Conservation (phyloP, 2,888 invertebrate species). For the Pyrrhosoma nymphula region DNA sequence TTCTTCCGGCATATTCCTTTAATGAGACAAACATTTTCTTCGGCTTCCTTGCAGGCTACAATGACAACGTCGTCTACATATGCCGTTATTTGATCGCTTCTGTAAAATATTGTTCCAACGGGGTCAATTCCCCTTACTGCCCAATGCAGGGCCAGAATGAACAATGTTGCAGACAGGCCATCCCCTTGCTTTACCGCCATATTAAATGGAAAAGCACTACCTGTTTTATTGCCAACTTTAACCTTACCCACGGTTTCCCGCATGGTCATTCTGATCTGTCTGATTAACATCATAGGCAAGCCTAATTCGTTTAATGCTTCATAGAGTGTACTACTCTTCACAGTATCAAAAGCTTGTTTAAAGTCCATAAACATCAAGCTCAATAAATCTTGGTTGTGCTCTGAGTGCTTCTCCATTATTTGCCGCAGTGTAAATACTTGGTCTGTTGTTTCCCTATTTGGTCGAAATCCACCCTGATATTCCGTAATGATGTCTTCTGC, state of each 20-base stretch:
- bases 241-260: background rate
- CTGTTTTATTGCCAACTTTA: background rate
- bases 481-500: background rate
- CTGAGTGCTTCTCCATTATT: background rate
- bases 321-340: constrained; percentile 12
- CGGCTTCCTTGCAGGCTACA: too few relatives aligned
- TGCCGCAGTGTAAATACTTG: background rate
- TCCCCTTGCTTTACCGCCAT: too few relatives aligned
- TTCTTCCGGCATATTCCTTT: too few relatives aligned
- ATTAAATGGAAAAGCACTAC: too few relatives aligned
- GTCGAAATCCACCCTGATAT: background rate
- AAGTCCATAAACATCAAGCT: background rate
- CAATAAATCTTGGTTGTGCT: background rate
- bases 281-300: background rate
- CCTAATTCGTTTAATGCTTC: background rate
- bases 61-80: too few relatives aligned
- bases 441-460: background rate
- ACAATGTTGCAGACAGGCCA: too few relatives aligned
- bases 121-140: too few relatives aligned
- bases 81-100: too few relatives aligned
- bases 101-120: too few relatives aligned
- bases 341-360: background rate
- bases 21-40: too few relatives aligned
- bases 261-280: background rate
- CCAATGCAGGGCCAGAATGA: too few relatives aligned